A percentile compares a stretch with the other conserved stretches of the same genome.
These are phyloP conservation scores for Petrocephalus sullivani DNA, from an alignment of 2,797 vertebrate species.

Conservation along the genomic window DNA sequence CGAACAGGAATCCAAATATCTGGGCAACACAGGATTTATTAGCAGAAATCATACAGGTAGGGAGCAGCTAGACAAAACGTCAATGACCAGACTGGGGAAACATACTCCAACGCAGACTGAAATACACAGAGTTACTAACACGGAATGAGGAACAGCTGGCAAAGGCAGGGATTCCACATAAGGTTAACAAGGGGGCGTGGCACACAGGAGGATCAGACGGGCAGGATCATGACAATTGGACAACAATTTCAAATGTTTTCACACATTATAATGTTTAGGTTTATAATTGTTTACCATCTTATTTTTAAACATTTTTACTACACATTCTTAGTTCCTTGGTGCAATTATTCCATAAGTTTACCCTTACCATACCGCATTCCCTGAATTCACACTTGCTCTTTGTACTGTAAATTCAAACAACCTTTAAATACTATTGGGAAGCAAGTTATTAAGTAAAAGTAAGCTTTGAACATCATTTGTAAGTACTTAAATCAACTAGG, in stretches of 20 bases:
- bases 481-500: not conserved
- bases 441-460: not conserved
- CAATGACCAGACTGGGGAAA: too few relatives aligned
- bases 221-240: too few relatives aligned
- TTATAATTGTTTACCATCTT: not conserved
- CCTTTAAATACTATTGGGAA: not conserved
- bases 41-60: too few relatives aligned
- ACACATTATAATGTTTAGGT: not conserved
- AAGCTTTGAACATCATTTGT: not conserved
- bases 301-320: not conserved
- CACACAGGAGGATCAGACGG: too few relatives aligned
- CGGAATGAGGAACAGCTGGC: too few relatives aligned
- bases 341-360: not conserved
- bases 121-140: too few relatives aligned
- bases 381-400: not conserved
- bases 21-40: too few relatives aligned
- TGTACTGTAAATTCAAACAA: not conserved
- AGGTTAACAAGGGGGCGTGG: too few relatives aligned
- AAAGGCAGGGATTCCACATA: too few relatives aligned
- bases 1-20: too few relatives aligned
- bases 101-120: too few relatives aligned
- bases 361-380: not conserved
- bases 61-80: too few relatives aligned
- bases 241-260: not conserved
- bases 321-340: not conserved